A percentile compares a stretch with the other conserved stretches of the same genome.
Evolutionary conservation across 2,113 vertebrate genomes (phyloP).

Genomic region (Salminus brasiliensis): DNA sequence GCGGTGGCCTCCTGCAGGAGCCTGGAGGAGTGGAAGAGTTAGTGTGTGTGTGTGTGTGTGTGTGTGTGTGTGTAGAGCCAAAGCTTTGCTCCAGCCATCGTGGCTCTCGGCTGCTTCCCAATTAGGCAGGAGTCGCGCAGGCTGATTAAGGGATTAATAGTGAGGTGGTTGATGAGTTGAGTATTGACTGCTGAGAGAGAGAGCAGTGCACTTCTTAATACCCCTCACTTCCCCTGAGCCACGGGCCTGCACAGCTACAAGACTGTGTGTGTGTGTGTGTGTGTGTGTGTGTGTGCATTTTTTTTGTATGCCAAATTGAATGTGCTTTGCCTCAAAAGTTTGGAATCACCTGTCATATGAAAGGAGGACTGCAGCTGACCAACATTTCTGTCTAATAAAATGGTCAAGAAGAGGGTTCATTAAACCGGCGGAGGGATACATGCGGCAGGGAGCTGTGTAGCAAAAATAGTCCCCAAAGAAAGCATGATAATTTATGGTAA

Average conservation of each 20-base stretch:
- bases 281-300: background rate
- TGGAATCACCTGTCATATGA: too few species aligned
- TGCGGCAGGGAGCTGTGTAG: too few species aligned
- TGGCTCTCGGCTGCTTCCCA: slow-evolving; percentile 41
- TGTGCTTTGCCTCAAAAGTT: background rate
- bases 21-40: background rate
- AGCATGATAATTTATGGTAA: too few species aligned
- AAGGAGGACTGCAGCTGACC: too few species aligned
- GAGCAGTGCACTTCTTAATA: slow-evolving; percentile 43
- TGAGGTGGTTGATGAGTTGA: slow-evolving; percentile 56
- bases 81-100: slow-evolving; percentile 24
- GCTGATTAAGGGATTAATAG: slow-evolving; percentile 62
- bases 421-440: too few species aligned
- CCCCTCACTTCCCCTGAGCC: slow-evolving; percentile 38
- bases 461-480: too few species aligned
- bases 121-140: slow-evolving; percentile 49
- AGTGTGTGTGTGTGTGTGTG: slow-evolving; percentile 27
- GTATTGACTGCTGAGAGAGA: slow-evolving; percentile 57
- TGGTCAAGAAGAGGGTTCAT: too few species aligned
- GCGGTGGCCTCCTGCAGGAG: slow-evolving; percentile 23
- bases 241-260: background rate
- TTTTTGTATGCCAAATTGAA: background rate
- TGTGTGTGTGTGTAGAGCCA: slow-evolving; percentile 39
- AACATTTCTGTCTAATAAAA: too few species aligned
- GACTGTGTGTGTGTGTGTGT: background rate